Base-by-base conservation (phyloP, 2,888 invertebrate genomes). In the Spicauda simplicius region DNA sequence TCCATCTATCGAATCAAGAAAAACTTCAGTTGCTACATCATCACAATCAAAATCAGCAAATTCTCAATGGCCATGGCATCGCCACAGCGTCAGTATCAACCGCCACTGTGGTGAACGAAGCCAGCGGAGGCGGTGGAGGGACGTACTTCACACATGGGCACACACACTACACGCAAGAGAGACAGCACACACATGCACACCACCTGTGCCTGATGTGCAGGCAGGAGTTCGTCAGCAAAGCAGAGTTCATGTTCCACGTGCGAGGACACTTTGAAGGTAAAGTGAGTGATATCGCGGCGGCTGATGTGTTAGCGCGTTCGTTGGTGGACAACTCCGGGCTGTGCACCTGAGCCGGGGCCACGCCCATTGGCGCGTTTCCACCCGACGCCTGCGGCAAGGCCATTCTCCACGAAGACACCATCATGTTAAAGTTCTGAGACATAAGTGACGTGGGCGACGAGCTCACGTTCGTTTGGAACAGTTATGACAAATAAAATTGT, bases 231-330 rank as follows among this genome's bases (percentile, higher is more conserved):
- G 94, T 94, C 18, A 94, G 95, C 16, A 95, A 95, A 80, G 94
- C 95, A 0, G 95, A 96, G 80, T 95, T 95, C 79, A 95, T 95
- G 95, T 95, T 95, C 84, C 95, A 96, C 78, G 95, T 96, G 16
- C 87, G 95, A 73, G 95, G 95, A 19, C 95, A 96, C 77, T 95
- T 95, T 73, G 95, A 95, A 76, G 93, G 93, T 67, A 80, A 94
- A 92, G 93, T 93, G 74, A 90, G 86, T 61, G 93, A 93, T 72
- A 91, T 94, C 59, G 91, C 94, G 2, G 93, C 94, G 0, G 94
- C 94, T 2, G 94, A 94, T 64, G 93, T 92, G 69, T 79, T 94
- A 54, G 93, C 94, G 48, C 84, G 94, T 69, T 93, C 93, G 11
- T 78, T 94, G 63, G 94, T 94, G 69, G 94, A 94, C 74, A 94